Evolutionary conservation across 2,888 invertebrate species (phyloP).

Genomic region (Enchytraeus crypticus): DNA sequence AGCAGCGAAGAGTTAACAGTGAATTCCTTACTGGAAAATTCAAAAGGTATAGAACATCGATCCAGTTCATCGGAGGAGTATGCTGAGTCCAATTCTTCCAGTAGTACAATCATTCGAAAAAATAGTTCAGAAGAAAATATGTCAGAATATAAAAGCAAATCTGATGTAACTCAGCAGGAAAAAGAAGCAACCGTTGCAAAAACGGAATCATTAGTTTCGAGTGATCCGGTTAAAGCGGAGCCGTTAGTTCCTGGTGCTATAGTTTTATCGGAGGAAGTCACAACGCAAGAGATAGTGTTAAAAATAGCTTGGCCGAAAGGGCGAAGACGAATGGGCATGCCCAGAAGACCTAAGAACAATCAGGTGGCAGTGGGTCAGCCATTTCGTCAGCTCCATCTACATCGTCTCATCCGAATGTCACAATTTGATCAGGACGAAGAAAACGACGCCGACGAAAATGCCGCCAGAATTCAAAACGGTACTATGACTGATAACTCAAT

Average conservation of each 20-base stretch:
- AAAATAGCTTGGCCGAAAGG: conserved; percentile 9
- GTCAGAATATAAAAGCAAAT: too few species aligned
- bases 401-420: conserved; percentile 1
- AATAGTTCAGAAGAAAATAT: too few species aligned
- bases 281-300: conserved; percentile 4
- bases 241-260: background rate
- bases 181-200: too few species aligned
- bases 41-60: too few species aligned
- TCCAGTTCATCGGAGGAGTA: too few species aligned
- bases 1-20: too few species aligned
- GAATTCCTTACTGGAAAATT: too few species aligned
- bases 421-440: background rate
- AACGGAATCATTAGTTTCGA: too few species aligned
- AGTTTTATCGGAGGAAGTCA: conserved; percentile 8
- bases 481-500: background rate
- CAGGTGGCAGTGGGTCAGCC: background rate
- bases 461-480: background rate
- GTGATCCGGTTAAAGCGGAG: background rate
- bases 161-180: too few species aligned
- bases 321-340: background rate
- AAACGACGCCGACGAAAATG: background rate
- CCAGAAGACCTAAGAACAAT: background rate
- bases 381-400: conserved; percentile 2
- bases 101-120: too few species aligned
- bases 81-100: too few species aligned